Base-by-base conservation (phyloP, 2,888 invertebrate species). In the Bugula neritina region DNA sequence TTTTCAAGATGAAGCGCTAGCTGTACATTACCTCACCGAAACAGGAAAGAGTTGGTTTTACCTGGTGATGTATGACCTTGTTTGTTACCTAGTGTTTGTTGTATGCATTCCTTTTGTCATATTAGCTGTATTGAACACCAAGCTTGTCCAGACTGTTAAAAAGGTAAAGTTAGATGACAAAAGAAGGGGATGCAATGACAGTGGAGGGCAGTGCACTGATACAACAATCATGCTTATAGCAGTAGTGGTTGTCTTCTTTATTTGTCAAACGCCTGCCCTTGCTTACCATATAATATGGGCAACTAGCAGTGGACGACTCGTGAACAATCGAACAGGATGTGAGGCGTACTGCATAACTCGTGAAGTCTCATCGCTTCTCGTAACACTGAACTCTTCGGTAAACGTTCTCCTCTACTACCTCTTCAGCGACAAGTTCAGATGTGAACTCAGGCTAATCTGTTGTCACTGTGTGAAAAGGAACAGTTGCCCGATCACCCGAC, bases 391-490 rank as follows among this genome's bases (percentile, higher is more conserved):
- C 76, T 83, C 83, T 31, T 83, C 84, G 72, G 80, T 82, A 58
- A 84, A 84, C 77, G 82, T 84, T 74, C 79, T 84, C 72, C 83
- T 83, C 72, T 84, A 84, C 76, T 84, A 83, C 74, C 80, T 84
- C 73, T 84, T 84, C 73, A 83, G 84, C 25, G 75, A 79, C 72
- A 78, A 79, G 72, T 84, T 84, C 74, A 78, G 84, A 2, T 75
- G 75, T 34, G 80, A 83, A 73, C 82, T 83, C 75, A n/a, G n/a
- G 54, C 54, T n/a, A n/a, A n/a, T n/a, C n/a, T n/a, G n/a, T n/a
- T n/a, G n/a, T n/a, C n/a, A n/a, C n/a, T n/a, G n/a, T n/a, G n/a
- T n/a, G n/a, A n/a, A n/a, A n/a, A n/a, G n/a, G n/a, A n/a, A n/a
- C n/a, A n/a, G n/a, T n/a, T n/a, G n/a, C n/a, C n/a, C n/a, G n/a